phyloP scores from a whole-genome alignment of 1,140 invertebrate species.

The Drosophila sp. region DNA sequence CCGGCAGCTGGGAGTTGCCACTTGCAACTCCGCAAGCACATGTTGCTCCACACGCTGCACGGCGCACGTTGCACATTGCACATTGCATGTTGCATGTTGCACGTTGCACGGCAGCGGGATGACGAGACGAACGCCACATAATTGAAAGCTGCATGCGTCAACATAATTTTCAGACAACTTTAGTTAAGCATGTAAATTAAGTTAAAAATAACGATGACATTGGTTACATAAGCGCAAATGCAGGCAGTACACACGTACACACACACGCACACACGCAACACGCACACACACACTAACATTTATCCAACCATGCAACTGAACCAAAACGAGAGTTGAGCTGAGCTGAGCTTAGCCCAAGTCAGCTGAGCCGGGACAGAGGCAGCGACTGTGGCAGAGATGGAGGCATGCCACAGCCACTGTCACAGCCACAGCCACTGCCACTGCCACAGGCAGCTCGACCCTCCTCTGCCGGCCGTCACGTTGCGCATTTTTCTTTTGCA shows the following conservation, averaged over 20 bases:
- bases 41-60: too few relatives aligned
- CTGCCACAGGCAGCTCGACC: background rate
- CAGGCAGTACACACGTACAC: slow-evolving; percentile 37
- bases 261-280: slow-evolving; percentile 8
- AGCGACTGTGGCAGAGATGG: background rate
- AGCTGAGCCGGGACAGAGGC: slow-evolving; percentile 8
- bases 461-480: slow-evolving; percentile 25
- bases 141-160: slow-evolving; percentile 82
- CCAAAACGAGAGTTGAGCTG: slow-evolving; percentile 22
- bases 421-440: slow-evolving; percentile 13
- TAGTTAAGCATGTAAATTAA: slow-evolving; percentile 83
- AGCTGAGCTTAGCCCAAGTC: slow-evolving; percentile 20
- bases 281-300: too few relatives aligned
- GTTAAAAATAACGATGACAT: slow-evolving; percentile 83
- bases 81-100: too few relatives aligned
- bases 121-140: slow-evolving; percentile 76
- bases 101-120: slow-evolving; percentile 17
- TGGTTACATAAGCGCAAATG: slow-evolving; percentile 80
- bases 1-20: slow-evolving; percentile 5
- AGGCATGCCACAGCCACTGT: slow-evolving; percentile 8
- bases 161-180: slow-evolving; percentile 83
- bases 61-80: too few relatives aligned
- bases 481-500: slow-evolving; percentile 65
- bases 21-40: slow-evolving; percentile 25
- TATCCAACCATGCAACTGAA: slow-evolving; percentile 19